Evolutionary conservation across 1,140 invertebrate species (phyloP), one percentile per base, ranked within the genome.

Genomic region (Eriosoma lanigerum): DNA sequence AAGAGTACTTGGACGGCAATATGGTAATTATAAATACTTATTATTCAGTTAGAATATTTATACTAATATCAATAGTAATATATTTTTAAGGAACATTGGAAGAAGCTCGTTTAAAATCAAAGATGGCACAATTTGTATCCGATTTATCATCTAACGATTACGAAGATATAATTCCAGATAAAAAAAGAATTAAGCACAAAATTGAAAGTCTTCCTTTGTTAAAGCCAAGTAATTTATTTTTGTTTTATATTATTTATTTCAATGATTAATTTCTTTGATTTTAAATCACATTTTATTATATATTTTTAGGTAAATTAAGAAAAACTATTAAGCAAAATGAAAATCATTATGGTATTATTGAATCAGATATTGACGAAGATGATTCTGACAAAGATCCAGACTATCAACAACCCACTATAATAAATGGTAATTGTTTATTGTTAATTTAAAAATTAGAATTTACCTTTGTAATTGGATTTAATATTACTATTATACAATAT

Each of bases 211-310:
- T 19, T 0, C 52, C 52, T 54, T 54, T 5, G 19, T 21, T 54
- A 54, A 54, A 54, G 52, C 52, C 52, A 54, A 54, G 52, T 54
- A 54, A 54, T n/a, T 54, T n/a, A 8, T 54, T 54, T 54, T 54
- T 54, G 9, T 9, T n/a, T n/a, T n/a, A n/a, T n/a, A n/a, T n/a
- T n/a, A n/a, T n/a, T n/a, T n/a, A n/a, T n/a, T n/a, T n/a, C n/a
- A n/a, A n/a, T n/a, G n/a, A n/a, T n/a, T n/a, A 6, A n/a, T n/a
- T 21, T 54, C 9, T 8, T 54, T 8, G 52, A n/a, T n/a, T 54
- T 54, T 21, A 54, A 54, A 54, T 54, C 19, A 54, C 8, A 6
- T 54, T n/a, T 54, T 21, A 9, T 54, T 54, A 8, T 54, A 8
- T 54, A 5, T 21, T 54, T 54, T 5, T 54, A 54, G 52, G 52